phyloP scores from a whole-genome alignment of 2,113 vertebrate genomes.

The Himantopus leucocephalus region DNA sequence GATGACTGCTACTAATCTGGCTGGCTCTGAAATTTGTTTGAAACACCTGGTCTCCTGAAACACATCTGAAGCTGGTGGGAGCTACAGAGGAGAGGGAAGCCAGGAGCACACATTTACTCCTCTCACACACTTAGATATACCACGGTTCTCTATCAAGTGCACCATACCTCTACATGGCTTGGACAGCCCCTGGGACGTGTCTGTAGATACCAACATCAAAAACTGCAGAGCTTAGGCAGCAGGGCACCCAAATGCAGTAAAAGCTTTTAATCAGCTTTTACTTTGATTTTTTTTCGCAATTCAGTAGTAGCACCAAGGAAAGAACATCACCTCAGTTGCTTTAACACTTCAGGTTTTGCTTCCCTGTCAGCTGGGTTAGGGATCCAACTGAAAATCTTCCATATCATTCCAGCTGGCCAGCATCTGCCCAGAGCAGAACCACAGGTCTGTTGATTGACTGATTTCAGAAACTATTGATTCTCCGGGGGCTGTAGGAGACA shows the following conservation, averaged over 20 bases:
- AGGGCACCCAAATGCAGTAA: neutral
- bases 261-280: conserved; percentile 17
- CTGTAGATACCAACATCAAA: neutral
- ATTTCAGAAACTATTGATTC: neutral
- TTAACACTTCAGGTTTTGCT: neutral
- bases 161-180: neutral
- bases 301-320: neutral
- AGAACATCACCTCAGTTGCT: neutral
- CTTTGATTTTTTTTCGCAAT: neutral
- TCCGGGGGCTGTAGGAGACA: neutral
- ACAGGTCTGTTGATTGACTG: neutral
- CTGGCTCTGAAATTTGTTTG: neutral
- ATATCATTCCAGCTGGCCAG: neutral
- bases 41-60: neutral
- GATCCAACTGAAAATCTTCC: neutral
- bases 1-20: neutral
- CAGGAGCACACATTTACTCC: neutral
- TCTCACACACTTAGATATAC: neutral
- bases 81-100: neutral
- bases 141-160: neutral
- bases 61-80: neutral
- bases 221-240: neutral
- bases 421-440: neutral
- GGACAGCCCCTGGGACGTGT: neutral
- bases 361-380: neutral